Base-by-base conservation (phyloP, 1,140 invertebrate genomes). In the Pectinophora gossypiella region DNA sequence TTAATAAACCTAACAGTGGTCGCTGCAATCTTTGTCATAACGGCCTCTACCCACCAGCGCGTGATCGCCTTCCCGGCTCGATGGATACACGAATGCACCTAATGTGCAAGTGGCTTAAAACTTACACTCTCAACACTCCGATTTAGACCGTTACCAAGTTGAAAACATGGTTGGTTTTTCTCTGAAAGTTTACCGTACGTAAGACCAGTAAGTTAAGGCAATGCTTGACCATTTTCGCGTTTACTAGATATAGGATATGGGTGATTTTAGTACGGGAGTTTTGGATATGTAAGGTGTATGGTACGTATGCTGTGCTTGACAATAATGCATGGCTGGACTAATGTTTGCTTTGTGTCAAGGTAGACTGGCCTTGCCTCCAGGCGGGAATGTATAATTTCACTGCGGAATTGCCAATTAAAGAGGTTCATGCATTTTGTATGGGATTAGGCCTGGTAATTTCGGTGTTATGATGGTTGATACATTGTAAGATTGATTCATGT, bases 291-390 rank as follows among this genome's bases (percentile, higher is more conserved):
- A 38, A 42, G 51, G 51, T 64, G 51, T 48, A 42, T 51, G 16
- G 36, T 7, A 12, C 15, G 13, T 19, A 20, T 64, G 68, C 65
- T 81, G 80, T 72, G 79, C 79, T 86, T 86, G 81, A 87, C 83
- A 85, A 87, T 85, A 87, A 85, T 87, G 83, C 83, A 85, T 87
- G 83, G 83, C 64, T 76, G 83, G 59, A 53, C 78, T 87, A 87
- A 87, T 85, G 75, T 87, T 87, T 85, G 79, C 79, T 82, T 85
- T 85, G 79, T 83, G 78, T 82, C 78, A 75, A 70, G 68, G 67
- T 72, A 64, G 66, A 78, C 72, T 78, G 78, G 82, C 70, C 74
- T 76, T 72, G 76, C 73, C 72, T 80, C 68, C 67, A 67, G 80
- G 82, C 78, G 76, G 77, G 78, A 85, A 74, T 85, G 72, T 82